Percentiles rank a stretch among this genome's conserved stretches.
Evolutionary conservation across 2,888 invertebrate species (phyloP).

Genomic region (Ypsolopha sequella): DNA sequence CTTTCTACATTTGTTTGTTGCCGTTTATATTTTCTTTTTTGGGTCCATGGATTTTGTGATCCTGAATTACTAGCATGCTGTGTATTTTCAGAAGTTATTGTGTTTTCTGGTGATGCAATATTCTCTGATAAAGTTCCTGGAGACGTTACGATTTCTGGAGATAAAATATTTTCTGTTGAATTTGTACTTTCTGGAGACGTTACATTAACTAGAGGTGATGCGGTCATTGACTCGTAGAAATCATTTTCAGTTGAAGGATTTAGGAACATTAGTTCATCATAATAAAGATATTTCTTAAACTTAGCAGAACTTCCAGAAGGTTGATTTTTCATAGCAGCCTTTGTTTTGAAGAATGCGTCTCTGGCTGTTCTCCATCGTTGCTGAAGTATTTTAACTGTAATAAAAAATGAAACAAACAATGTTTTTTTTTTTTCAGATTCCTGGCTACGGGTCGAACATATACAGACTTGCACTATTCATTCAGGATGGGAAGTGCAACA

Average conservation of each 20-base stretch:
- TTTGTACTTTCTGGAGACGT: too few relatives aligned
- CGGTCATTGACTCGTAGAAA: conserved; percentile 14
- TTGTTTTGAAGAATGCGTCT: conserved; percentile 7
- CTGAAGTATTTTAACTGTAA: conserved; percentile 8
- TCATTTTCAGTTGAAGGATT: conserved; percentile 12
- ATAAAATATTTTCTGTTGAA: too few relatives aligned
- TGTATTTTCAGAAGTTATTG: conserved; percentile 12
- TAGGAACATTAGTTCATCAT: conserved; percentile 15
- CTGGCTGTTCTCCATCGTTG: conserved; percentile 15
- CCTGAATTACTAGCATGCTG: conserved; percentile 11
- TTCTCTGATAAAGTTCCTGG: conserved; percentile 11
- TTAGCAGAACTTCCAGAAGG: conserved; percentile 12
- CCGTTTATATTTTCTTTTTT: conserved; percentile 10
- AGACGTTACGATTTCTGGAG: conserved; percentile 6
- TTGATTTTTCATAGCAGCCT: conserved; percentile 11
- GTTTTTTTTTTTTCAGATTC: conserved; percentile 18
- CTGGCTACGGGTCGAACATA: conserved; percentile 12
- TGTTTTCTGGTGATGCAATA: conserved; percentile 9
- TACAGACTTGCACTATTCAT: too few relatives aligned
- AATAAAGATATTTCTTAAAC: conserved; percentile 5
- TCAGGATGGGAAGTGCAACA: too few relatives aligned
- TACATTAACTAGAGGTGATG: too few relatives aligned
- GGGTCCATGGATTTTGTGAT: conserved; percentile 11
- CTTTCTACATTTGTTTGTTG: conserved; percentile 5
- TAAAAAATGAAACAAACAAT: conserved; percentile 3